Evolutionary conservation across 2,888 invertebrate genomes (phyloP), one percentile per base, ranked within the genome.

Genomic region (Drosophila birchii): DNA sequence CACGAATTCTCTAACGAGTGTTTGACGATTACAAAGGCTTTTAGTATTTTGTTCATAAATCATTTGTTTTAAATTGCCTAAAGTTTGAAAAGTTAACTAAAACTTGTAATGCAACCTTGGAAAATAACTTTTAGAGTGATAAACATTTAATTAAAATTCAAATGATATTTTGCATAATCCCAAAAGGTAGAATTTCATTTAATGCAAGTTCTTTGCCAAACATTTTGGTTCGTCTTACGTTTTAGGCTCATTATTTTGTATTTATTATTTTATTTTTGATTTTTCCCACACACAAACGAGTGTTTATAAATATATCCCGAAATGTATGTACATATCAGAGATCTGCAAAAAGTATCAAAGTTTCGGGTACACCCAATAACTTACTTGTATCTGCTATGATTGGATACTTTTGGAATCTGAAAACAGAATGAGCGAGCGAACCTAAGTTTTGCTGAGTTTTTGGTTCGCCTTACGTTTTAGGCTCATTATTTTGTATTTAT

Each of bases 271-370:
- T n/a, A n/a, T 49, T 5, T 12, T 45, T 44, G 26, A 14, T 39
- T 23, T 11, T 12, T 18, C 18, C 32, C 16, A 12, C 14, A 32
- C 38, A 38, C 20, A 16, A n/a, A n/a, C n/a, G n/a, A 59, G 43
- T 60, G 43, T 55, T 45, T 57, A 45, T 75, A 64, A 73, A 47
- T 56, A 29, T 58, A 69, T n/a, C 18, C 29, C n/a, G 53, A 18
- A 53, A 57, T 47, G 57, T 58, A 51, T 63, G 49, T 75, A n/a
- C n/a, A n/a, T n/a, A n/a, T n/a, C n/a, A n/a, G n/a, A n/a, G n/a
- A n/a, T n/a, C n/a, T n/a, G n/a, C n/a, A n/a, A n/a, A n/a, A n/a
- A n/a, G n/a, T n/a, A n/a, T n/a, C n/a, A n/a, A n/a, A n/a, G n/a
- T n/a, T n/a, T n/a, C n/a, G n/a, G n/a, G n/a, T n/a, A n/a, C n/a